These are phyloP conservation scores for Hypotaenidia philippensis DNA, from an alignment of 2,797 vertebrate species.

Conservation along the genomic window DNA sequence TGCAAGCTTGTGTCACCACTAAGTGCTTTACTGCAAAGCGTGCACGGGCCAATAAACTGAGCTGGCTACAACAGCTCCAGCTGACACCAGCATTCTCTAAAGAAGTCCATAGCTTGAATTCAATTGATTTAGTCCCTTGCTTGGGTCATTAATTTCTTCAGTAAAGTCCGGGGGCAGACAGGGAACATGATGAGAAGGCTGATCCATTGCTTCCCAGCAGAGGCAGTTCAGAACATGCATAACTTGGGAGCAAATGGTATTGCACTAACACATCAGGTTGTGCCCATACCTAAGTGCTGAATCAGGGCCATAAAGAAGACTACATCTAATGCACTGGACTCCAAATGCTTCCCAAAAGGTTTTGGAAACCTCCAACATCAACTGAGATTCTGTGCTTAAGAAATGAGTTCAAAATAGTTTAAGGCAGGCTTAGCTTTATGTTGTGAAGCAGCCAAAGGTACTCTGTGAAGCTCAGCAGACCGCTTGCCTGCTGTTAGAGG, in stretches of 20 bases:
- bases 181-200: background rate
- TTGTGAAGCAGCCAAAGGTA: background rate
- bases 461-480: background rate
- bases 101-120: background rate
- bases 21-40: background rate
- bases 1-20: background rate
- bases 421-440: background rate
- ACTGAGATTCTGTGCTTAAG: background rate
- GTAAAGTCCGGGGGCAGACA: background rate
- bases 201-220: conserved; percentile 24
- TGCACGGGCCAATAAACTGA: background rate
- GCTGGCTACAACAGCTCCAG: background rate
- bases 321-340: background rate
- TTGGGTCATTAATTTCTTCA: conserved; percentile 14
- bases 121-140: background rate
- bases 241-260: background rate
- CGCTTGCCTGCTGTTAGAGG: background rate
- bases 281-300: background rate
- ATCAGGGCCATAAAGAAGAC: background rate
- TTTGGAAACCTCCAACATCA: conserved; percentile 11
- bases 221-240: background rate
- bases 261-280: background rate
- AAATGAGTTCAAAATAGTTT: conserved; percentile 23
- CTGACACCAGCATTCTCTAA: background rate
- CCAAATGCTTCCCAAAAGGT: background rate